phyloP scores from a whole-genome alignment of 2,888 invertebrate genomes.

The Muschampia plurimacula region DNA sequence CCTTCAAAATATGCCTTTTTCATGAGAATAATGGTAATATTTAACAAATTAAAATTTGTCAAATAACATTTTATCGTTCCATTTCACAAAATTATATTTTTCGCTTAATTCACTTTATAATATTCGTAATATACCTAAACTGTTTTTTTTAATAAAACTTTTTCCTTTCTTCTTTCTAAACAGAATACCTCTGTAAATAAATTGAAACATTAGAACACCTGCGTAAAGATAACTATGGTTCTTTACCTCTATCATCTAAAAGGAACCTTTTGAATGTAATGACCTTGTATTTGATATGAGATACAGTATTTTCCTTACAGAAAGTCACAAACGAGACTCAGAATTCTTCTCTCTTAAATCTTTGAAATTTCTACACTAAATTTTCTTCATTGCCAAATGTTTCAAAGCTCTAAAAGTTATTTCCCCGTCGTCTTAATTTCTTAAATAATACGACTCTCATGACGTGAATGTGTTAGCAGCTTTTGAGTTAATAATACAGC shows the following conservation, averaged over 20 bases:
- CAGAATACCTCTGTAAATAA: too few relatives aligned
- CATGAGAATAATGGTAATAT: neutral
- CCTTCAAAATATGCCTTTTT: neutral
- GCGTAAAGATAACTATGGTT: too few relatives aligned
- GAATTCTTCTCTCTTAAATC: constrained; percentile 19
- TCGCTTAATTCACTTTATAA: too few relatives aligned
- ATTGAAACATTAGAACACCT: too few relatives aligned
- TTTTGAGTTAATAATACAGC: constrained; percentile 10
- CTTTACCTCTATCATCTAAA: neutral
- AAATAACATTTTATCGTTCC: too few relatives aligned
- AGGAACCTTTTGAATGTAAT: neutral
- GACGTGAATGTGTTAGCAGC: constrained; percentile 9
- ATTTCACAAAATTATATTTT: too few relatives aligned
- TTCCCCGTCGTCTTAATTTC: constrained; percentile 28
- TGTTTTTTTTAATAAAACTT: too few relatives aligned
- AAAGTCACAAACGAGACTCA: constrained; percentile 6
- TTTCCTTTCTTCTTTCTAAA: too few relatives aligned
- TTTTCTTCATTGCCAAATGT: constrained; percentile 30
- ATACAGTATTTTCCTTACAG: constrained; percentile 3
- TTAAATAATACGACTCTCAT: constrained; percentile 23
- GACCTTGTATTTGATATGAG: constrained; percentile 5
- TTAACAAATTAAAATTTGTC: too few relatives aligned
- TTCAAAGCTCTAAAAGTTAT: constrained; percentile 16
- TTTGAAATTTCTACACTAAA: constrained; percentile 17
- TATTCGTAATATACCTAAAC: too few relatives aligned